These are phyloP conservation scores for Spialia ferax DNA, from an alignment of 2,888 invertebrate species.

Conservation along the genomic window DNA sequence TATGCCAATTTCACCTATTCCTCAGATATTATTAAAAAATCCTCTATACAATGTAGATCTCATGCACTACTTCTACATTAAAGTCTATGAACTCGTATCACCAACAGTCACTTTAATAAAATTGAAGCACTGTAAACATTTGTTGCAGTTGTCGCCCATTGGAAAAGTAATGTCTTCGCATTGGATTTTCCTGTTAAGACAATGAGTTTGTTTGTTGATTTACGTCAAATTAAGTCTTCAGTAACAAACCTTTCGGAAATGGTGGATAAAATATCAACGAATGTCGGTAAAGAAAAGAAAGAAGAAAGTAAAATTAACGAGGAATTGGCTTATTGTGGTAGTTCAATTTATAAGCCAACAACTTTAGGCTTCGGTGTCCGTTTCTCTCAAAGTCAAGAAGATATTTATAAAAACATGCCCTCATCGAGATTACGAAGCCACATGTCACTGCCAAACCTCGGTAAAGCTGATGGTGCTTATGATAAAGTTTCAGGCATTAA, in stretches of 20 bases:
- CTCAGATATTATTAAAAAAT: too few relatives aligned
- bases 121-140: not conserved
- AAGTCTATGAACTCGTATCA: too few relatives aligned
- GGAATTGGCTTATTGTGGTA: conserved; percentile 57
- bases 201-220: conserved; percentile 83
- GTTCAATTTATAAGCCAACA: conserved; percentile 74
- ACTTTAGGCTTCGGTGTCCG: conserved; percentile 78
- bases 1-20: too few relatives aligned
- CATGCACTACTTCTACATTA: too few relatives aligned
- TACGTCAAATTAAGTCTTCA: conserved; percentile 80
- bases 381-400: conserved; percentile 80
- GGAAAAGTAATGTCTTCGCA: conserved; percentile 14
- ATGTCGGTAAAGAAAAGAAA: conserved; percentile 63
- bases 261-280: conserved; percentile 79
- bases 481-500: conserved; percentile 63
- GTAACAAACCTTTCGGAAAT: conserved; percentile 81
- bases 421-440: conserved; percentile 78
- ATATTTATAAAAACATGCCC: conserved; percentile 76
- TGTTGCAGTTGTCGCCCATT: conserved; percentile 22
- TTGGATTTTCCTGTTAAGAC: conserved; percentile 40
- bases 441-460: conserved; percentile 81
- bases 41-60: too few relatives aligned
- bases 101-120: not conserved
- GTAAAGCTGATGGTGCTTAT: conserved; percentile 65
- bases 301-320: conserved; percentile 62